Evolutionary conservation across 2,888 invertebrate species (phyloP).

Genomic region (Ernsta delagoae): DNA sequence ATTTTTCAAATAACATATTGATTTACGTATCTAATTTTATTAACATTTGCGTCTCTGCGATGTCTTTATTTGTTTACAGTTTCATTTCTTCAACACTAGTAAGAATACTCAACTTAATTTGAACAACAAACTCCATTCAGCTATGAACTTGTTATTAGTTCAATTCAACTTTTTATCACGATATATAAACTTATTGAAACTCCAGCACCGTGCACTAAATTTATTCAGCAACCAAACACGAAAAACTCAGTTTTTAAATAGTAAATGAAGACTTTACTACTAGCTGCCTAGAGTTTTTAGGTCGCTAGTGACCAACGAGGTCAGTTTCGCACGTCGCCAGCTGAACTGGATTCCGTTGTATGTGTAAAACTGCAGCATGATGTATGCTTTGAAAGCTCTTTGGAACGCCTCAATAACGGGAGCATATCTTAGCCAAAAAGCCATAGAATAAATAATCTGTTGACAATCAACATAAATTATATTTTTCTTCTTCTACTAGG

Average conservation of each 20-base stretch:
- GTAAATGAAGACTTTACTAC: conserved; percentile 4
- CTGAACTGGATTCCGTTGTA: conserved; percentile 8
- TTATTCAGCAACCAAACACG: background rate
- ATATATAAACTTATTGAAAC: too few species aligned
- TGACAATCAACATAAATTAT: too few species aligned
- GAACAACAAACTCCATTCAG: too few species aligned
- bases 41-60: too few species aligned
- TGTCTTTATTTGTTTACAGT: too few species aligned
- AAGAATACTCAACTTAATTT: too few species aligned
- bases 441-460: too few species aligned
- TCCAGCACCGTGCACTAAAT: background rate
- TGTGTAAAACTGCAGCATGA: conserved; percentile 3
- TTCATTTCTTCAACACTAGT: too few species aligned
- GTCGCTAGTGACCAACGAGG: conserved; percentile 32
- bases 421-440: background rate
- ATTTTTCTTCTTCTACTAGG: too few species aligned
- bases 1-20: too few species aligned
- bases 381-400: background rate
- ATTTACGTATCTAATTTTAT: too few species aligned
- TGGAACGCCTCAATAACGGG: background rate
- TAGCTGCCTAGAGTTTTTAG: conserved; percentile 17
- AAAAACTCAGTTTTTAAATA: conserved; percentile 4
- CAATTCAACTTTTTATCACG: background rate
- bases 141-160: too few species aligned
- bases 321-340: conserved; percentile 5